phyloP scores from a whole-genome alignment of 2,888 invertebrate species.

The Pandemis corylana region DNA sequence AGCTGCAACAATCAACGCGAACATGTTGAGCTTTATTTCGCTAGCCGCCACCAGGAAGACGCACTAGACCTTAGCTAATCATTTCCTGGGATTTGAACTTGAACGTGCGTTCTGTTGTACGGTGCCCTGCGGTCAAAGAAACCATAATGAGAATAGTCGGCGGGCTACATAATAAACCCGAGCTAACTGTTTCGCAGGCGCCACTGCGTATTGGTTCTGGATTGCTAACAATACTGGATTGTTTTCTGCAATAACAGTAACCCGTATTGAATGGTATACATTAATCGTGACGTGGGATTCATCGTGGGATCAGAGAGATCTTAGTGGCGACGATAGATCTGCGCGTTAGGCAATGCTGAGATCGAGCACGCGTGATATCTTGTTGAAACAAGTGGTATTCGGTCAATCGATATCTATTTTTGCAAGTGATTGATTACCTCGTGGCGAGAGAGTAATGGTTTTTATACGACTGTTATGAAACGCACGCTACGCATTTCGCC shows the following conservation, averaged over 20 bases:
- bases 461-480: slow-evolving; percentile 20
- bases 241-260: slow-evolving; percentile 10
- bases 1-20: neutral
- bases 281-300: neutral
- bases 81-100: slow-evolving; percentile 1
- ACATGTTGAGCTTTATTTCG: slow-evolving; percentile 7
- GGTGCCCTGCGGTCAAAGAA: neutral
- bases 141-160: slow-evolving; percentile 9
- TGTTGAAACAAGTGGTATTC: slow-evolving; percentile 22
- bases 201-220: slow-evolving; percentile 6
- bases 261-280: slow-evolving; percentile 5
- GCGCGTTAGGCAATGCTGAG: neutral
- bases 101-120: neutral
- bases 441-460: slow-evolving; percentile 20
- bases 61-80: slow-evolving; percentile 1
- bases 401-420: slow-evolving; percentile 32
- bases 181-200: neutral
- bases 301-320: neutral
- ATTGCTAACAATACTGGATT: slow-evolving; percentile 5
- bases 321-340: neutral
- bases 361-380: slow-evolving; percentile 1
- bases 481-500: slow-evolving; percentile 11
- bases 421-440: slow-evolving; percentile 20
- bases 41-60: slow-evolving; percentile 8
- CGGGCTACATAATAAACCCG: neutral